Base-by-base conservation (phyloP, 2,113 vertebrate genomes). In the Microtus ochrogaster region DNA sequence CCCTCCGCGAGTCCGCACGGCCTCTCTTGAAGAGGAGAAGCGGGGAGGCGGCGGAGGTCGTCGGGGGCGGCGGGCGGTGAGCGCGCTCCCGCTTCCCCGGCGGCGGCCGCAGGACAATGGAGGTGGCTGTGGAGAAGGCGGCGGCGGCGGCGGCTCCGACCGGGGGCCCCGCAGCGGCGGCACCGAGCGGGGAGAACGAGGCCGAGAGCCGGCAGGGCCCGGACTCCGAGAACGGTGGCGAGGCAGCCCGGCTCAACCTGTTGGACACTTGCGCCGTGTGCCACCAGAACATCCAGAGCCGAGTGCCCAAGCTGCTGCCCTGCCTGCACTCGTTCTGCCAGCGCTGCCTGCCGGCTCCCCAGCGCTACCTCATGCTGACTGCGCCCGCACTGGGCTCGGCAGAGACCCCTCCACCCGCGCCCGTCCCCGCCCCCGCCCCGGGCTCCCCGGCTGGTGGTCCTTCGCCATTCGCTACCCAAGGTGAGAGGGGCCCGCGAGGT, bases 211-310 rank as follows among this genome's bases (percentile, higher is more conserved):
- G 99, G 90, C 99, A 99, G 36, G 99, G 99, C 79, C 98, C 99
- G 68, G 99, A 99, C 82, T 98, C 99, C 96, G 99, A 97, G 95
- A 98, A 94, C 98, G 98, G 91, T 98, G 98, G 96, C 96, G 98
- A 98, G 98, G 98, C 87, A 98, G 98, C 98, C 77, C 98, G 98
- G 13, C 98, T 99, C 98, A 99, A 99, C 97, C 99, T 99, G 97
- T 99, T 99, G 99, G 99, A 99, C 98, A 99, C 99, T 94, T 99
- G 99, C 97, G 99, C 99, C 55, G 98, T 99, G 92, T 99, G 99
- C 97, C 99, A 99, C 94, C 98, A 99, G 98, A 99, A 99, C 97
- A 99, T 99, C 96, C 99, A 99, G 98, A 99, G 99, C 98, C 98
- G 99, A 90, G 99, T 99, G 97, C 99, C 99, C 97, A 99, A 99